Evolutionary conservation across 2,888 invertebrate species (phyloP).

Genomic region (Drosophila borborema): DNA sequence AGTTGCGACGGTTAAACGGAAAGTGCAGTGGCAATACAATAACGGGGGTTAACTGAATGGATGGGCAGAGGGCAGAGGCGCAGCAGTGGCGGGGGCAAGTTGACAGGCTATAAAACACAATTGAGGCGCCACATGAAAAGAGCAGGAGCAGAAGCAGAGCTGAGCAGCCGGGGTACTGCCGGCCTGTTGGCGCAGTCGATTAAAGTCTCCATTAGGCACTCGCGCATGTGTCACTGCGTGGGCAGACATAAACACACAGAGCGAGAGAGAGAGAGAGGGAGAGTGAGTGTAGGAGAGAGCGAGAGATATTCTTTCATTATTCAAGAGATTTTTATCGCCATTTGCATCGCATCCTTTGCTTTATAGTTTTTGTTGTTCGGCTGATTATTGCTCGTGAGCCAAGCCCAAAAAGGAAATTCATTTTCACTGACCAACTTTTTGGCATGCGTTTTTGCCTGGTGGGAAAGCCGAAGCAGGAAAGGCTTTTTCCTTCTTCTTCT

Average conservation of each 20-base stretch:
- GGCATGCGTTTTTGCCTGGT: constrained; percentile 25
- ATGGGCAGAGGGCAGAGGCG: neutral
- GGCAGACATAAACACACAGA: constrained; percentile 14
- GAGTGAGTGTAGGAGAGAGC: neutral
- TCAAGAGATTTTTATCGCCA: constrained; percentile 43
- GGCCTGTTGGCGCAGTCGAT: constrained; percentile 45
- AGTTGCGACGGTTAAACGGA: constrained; percentile 69
- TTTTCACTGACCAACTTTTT: constrained; percentile 70
- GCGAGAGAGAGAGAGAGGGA: neutral
- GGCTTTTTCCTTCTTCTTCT: constrained; percentile 50
- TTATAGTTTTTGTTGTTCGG: constrained; percentile 12
- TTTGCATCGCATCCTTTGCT: constrained; percentile 70
- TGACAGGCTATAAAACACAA: constrained; percentile 63
- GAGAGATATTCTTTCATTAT: constrained; percentile 35
- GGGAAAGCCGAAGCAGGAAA: constrained; percentile 68
- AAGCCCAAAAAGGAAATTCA: constrained; percentile 63
- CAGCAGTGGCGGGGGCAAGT: neutral
- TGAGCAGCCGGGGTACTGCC: neutral
- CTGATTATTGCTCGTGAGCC: constrained; percentile 10
- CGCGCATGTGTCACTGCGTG: constrained; percentile 44
- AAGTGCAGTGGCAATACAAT: constrained; percentile 58
- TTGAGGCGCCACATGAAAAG: constrained; percentile 69
- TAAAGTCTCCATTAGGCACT: constrained; percentile 69
- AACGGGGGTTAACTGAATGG: neutral
- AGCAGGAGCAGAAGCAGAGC: neutral